These are phyloP conservation scores for Oreochromis mossambicus DNA, from an alignment of 2,797 vertebrate genomes.

Conservation along the genomic window DNA sequence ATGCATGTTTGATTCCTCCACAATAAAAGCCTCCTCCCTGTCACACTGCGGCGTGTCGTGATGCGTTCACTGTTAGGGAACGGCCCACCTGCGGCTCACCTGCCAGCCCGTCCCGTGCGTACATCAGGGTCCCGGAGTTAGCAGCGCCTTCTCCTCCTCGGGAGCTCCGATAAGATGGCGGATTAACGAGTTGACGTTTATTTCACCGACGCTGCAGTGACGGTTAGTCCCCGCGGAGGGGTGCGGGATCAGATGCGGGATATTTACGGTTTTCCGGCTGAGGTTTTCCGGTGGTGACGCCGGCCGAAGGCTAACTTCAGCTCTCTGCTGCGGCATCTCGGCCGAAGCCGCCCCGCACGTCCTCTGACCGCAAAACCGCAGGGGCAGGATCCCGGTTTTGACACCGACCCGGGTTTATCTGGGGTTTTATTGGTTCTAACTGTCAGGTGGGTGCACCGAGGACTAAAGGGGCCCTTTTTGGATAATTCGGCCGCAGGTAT, in stretches of 20 bases:
- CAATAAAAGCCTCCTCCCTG: slow-evolving; percentile 11
- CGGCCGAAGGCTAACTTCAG: not conserved
- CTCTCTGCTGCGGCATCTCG: not conserved
- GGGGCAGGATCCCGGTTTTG: not conserved
- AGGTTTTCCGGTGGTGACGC: not conserved
- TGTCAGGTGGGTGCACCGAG: not conserved
- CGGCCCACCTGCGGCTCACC: slow-evolving; percentile 5
- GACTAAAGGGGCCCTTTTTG: not conserved
- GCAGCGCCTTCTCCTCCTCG: not conserved
- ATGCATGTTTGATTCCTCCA: not conserved
- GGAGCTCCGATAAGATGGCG: not conserved
- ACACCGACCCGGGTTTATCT: not conserved
- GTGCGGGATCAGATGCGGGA: not conserved
- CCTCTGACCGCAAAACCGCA: slow-evolving; percentile 41
- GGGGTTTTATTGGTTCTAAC: not conserved
- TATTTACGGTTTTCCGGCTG: not conserved
- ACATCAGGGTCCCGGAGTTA: not conserved
- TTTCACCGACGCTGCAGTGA: not conserved
- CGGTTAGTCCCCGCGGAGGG: not conserved
- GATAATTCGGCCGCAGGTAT: not conserved
- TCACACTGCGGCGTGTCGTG: not conserved
- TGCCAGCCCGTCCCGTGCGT: not conserved
- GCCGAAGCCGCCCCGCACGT: not conserved
- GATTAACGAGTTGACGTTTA: slow-evolving; percentile 20
- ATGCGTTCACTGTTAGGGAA: not conserved